phyloP scores from a whole-genome alignment of 2,113 vertebrate genomes.

The Crocuta crocuta region DNA sequence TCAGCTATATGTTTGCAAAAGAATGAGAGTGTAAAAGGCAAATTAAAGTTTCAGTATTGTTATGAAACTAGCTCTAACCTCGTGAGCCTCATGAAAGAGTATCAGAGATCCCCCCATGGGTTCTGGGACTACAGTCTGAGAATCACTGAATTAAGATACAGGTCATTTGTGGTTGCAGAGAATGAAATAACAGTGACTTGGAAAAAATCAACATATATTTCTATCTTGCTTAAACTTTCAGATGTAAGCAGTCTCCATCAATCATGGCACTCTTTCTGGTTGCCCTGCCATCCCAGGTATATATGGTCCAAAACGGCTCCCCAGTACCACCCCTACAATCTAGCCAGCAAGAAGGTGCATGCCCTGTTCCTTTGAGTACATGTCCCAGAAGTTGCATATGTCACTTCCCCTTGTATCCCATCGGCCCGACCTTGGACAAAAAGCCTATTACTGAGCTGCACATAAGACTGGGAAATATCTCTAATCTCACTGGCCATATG shows the following conservation, averaged over 20 bases:
- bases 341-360: background rate
- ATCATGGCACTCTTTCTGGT: background rate
- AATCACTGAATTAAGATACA: background rate
- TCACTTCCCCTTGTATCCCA: background rate
- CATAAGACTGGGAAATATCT: conserved; percentile 21
- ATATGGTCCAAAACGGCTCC: background rate
- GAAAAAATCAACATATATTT: background rate
- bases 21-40: background rate
- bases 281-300: background rate
- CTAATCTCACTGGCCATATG: background rate
- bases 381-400: background rate
- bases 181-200: conserved; percentile 32
- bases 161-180: background rate
- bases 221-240: background rate
- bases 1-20: background rate
- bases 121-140: background rate
- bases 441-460: background rate
- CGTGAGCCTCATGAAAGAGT: background rate
- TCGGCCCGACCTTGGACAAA: background rate
- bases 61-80: conserved; percentile 7
- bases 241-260: background rate
- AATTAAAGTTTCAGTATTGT: background rate
- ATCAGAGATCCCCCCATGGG: background rate
- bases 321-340: background rate
- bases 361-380: background rate